Evolutionary conservation across 2,888 invertebrate genomes (phyloP).

Genomic region (Tetragonula carbonaria): DNA sequence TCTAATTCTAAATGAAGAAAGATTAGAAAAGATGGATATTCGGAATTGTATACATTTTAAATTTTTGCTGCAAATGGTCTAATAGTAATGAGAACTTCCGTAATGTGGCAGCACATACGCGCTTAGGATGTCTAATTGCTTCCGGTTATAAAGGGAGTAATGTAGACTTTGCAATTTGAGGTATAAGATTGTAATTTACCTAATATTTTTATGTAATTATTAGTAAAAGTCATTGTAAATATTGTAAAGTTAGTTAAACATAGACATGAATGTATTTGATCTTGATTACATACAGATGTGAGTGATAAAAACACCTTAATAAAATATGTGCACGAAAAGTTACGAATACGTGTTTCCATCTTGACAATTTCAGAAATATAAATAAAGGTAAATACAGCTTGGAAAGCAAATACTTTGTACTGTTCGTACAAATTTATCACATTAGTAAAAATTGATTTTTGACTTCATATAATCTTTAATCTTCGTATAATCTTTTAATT

Average conservation of each 20-base stretch:
- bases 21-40: neutral
- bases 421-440: neutral
- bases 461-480: neutral
- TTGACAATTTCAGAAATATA: conserved; percentile 75
- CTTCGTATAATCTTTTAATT: neutral
- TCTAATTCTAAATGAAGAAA: neutral
- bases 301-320: conserved; percentile 48
- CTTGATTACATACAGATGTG: conserved; percentile 8
- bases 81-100: conserved; percentile 1
- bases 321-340: conserved; percentile 78
- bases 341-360: conserved; percentile 77
- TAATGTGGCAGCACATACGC: conserved; percentile 33
- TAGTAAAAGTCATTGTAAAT: conserved; percentile 41
- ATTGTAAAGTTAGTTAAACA: conserved; percentile 33
- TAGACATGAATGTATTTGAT: conserved; percentile 22
- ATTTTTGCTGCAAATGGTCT: neutral
- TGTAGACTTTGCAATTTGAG: conserved; percentile 45
- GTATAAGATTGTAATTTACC: conserved; percentile 21
- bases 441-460: neutral
- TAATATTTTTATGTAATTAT: conserved; percentile 35
- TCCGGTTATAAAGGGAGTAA: conserved; percentile 60
- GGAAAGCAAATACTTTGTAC: neutral
- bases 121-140: conserved; percentile 51
- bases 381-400: conserved; percentile 72
- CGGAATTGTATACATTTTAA: neutral